Evolutionary conservation across 2,113 vertebrate genomes (phyloP), one percentile per base, ranked within the genome.

Genomic region (Paracanthobrama guichenoti): DNA sequence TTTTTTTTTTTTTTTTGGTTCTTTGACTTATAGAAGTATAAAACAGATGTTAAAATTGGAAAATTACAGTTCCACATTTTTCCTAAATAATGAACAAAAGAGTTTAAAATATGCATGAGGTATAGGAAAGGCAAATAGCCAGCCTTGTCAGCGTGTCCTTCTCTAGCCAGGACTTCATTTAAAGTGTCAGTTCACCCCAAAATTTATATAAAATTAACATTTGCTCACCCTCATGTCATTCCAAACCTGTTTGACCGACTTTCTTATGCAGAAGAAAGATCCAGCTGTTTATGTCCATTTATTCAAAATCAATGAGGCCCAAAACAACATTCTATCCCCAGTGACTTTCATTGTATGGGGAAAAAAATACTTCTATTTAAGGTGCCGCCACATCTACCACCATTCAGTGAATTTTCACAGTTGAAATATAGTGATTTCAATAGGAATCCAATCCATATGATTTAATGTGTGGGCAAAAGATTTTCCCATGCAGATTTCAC

Each of bases 1-100:
- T 66, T 39, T 46, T 67, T 18, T 18, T 24, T 69, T 86, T 60
- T 26, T 66, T 39, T 46, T 67, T 18, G 9, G 57, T 81, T 60
- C 46, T 50, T 57, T 53, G 71, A 81, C 42, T 64, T 26, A 53
- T 24, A 82, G 78, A 77, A 85, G 64, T 87, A 85, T 83, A 77
- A 83, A 83, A 42, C 76, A 13, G 39, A 60, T 69, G 10, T 69
- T 71, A 53, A 85, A 83, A 83, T 71, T 57, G 69, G 60, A 76
- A 28, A 67, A 73, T 79, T 79, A 28, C 46, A 75, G 26, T 79
- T 69, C 22, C 42, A 66, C 69, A n/a, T 60, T 60, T 67, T 53
- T 13, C 13, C 9, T 72, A 71, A 79, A 79, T 42, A 76, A 18
- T 6, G 62, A 77, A 26, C 44, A 12, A 46, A 53, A 85, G 62